Percentiles rank a stretch among this genome's conserved stretches.
Conservation (phyloP, 2,113 vertebrate genomes). For the Apus apus region DNA sequence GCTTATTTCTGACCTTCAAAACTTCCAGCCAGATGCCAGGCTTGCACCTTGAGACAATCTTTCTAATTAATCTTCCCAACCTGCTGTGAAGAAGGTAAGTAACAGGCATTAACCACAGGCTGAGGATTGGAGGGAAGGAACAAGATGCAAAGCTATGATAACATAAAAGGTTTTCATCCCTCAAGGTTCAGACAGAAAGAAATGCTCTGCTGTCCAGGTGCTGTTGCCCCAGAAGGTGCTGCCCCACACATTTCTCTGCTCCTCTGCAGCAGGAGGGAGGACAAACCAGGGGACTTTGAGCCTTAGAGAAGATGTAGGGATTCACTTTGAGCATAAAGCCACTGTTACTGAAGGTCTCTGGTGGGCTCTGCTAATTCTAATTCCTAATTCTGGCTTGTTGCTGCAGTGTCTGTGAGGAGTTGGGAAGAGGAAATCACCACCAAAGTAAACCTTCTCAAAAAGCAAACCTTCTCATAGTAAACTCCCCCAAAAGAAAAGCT, state of each 20-base stretch:
- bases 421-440: not conserved
- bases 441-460: not conserved
- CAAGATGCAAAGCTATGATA: not conserved
- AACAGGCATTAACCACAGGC: not conserved
- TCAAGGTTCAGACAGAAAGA: not conserved
- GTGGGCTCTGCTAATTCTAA: not conserved
- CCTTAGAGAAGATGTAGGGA: not conserved
- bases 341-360: not conserved
- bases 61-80: not conserved
- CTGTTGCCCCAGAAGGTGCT: not conserved
- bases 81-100: not conserved
- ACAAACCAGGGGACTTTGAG: not conserved
- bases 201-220: not conserved
- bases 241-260: not conserved
- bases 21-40: not conserved
- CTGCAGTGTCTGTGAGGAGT: fast-evolving
- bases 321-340: not conserved
- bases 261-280: not conserved
- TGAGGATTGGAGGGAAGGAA: not conserved
- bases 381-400: fast-evolving
- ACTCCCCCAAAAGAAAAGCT: not conserved
- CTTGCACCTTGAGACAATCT: conserved; percentile 6
- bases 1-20: not conserved
- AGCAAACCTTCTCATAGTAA: not conserved
- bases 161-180: not conserved